These are phyloP conservation scores for Venturia canescens DNA, from an alignment of 1,140 invertebrate genomes.

Conservation along the genomic window DNA sequence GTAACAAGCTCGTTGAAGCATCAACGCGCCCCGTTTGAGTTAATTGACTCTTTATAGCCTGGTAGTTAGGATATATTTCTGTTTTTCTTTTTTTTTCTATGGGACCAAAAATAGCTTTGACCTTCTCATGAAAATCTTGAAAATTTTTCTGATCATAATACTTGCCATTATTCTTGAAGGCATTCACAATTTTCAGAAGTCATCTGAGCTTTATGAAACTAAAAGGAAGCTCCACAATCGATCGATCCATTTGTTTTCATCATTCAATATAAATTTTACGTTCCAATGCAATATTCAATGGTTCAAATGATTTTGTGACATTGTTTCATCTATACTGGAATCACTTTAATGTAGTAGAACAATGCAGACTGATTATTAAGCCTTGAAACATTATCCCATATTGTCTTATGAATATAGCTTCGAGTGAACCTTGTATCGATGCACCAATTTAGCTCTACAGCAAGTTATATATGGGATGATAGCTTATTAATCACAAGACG, in stretches of 20 bases:
- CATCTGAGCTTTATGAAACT: no score
- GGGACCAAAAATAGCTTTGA: background rate
- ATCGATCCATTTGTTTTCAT: no score
- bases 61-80: background rate
- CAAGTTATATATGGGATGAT: background rate
- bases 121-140: no score
- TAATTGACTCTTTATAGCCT: constrained; percentile 11
- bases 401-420: background rate
- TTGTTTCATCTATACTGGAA: background rate
- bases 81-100: no score
- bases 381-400: background rate
- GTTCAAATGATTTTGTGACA: no score
- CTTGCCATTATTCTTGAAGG: no score
- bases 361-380: background rate
- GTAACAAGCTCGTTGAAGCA: constrained; percentile 1
- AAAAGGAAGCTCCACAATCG: no score
- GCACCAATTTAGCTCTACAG: background rate
- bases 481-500: constrained; percentile 14
- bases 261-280: no score
- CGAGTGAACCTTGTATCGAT: background rate
- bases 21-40: background rate
- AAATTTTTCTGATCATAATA: no score
- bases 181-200: no score
- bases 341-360: background rate
- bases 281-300: no score